Base-by-base conservation (phyloP, 2,888 invertebrate species). In the Rhimphoctona megacephalus region DNA sequence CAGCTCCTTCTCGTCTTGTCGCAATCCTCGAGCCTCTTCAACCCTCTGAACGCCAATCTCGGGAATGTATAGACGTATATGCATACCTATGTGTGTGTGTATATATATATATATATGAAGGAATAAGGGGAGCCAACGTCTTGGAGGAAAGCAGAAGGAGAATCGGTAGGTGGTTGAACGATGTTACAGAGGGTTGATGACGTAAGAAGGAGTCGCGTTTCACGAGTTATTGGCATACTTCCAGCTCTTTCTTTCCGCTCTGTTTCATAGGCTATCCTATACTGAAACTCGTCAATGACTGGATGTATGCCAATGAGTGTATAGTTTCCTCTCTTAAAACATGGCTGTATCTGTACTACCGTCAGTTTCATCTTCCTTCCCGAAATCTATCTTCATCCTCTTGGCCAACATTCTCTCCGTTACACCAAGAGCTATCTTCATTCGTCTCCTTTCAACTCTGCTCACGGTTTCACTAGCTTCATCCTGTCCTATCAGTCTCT, bases 351-450 rank as follows among this genome's bases (percentile, higher is more conserved):
- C 76, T 64, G 17, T 54, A 54, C 39, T 22, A 22, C 49, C 49
- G 19, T 57, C 49, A 72, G 76, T 83, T 80, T 67, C 83, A 77
- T 86, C 83, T 72, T 80, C 76, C 80, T 83, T 72, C 70, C 33
- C 74, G 57, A 80, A 83, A 79, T 86, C 80, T 49, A 76, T 83
- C 85, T 83, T 80, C 83, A 61, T 86, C 57, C 78, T 52, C 61
- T 66, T 52, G 69, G 64, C 61, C 57, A 80, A 80, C 72, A 30
- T 72, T 80, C 72, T 36, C 8, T 74, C 33, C 49, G 30, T 67
- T 36, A 36, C 80, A 64, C 84, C 69, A 54, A 22, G 9, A 57
- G 49, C 64, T 25, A 74, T 69, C 78, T 70, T 66, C 54, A 79
- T 74, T 49, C 85, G 70, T 82, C 76, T 82, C 82, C 70, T 61